Conservation (phyloP, 2,797 vertebrate genomes). For the Smutsia gigantea region DNA sequence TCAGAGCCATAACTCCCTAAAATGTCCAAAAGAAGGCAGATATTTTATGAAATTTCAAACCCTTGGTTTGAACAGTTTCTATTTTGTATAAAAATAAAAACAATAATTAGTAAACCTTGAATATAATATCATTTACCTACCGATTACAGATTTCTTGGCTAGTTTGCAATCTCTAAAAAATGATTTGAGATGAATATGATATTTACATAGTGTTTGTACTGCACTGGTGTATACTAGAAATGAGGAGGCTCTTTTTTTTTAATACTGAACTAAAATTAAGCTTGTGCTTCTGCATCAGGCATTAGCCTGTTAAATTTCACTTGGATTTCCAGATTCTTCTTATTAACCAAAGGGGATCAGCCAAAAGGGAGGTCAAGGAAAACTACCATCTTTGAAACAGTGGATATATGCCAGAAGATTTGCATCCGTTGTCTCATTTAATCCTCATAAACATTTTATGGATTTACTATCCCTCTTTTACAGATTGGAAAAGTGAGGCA, state of each 20-base stretch:
- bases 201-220: neutral
- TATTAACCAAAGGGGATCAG: neutral
- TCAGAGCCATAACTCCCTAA: neutral
- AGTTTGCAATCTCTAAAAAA: neutral
- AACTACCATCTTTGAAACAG: neutral
- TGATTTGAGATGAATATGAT: neutral
- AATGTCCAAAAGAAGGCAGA: neutral
- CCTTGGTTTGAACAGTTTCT: neutral
- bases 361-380: neutral
- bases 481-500: slow-evolving; percentile 26
- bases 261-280: neutral
- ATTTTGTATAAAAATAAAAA: slow-evolving; percentile 46
- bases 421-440: neutral
- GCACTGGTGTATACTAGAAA: neutral
- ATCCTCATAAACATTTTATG: neutral
- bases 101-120: neutral
- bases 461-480: slow-evolving; percentile 24
- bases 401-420: neutral
- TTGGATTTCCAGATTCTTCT: neutral
- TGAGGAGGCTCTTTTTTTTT: neutral
- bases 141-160: neutral
- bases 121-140: neutral
- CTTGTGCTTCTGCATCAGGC: neutral
- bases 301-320: neutral
- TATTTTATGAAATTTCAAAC: neutral